Evolutionary conservation across 2,113 vertebrate genomes (phyloP).

Genomic region (Proteles cristata): DNA sequence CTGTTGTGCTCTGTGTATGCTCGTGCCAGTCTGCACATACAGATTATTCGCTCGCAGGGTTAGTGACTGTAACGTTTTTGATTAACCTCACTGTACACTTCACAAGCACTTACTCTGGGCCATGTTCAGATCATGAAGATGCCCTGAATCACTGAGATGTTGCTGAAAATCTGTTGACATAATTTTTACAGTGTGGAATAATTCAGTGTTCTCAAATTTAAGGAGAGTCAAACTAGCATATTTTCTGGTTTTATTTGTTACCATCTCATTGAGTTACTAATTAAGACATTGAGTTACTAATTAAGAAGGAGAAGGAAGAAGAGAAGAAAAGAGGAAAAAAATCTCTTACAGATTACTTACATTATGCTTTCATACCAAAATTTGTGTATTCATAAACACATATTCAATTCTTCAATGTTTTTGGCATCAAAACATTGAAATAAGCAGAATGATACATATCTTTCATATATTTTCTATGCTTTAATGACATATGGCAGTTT

Average conservation of each 20-base stretch:
- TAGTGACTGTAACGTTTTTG: slow-evolving; percentile 62
- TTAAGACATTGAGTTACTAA: background rate
- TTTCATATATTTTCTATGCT: slow-evolving; percentile 32
- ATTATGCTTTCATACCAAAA: background rate
- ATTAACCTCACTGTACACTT: slow-evolving; percentile 69
- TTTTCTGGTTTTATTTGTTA: slow-evolving; percentile 26
- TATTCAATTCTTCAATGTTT: background rate
- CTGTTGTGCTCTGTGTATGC: slow-evolving; percentile 32
- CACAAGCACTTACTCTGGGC: slow-evolving; percentile 41
- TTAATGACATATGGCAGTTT: slow-evolving; percentile 44
- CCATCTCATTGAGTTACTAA: background rate
- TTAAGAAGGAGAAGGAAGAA: background rate
- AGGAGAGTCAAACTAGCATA: background rate
- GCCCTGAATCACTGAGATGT: slow-evolving; percentile 19
- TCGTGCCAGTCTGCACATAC: background rate
- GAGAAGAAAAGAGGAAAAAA: background rate
- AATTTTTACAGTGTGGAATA: slow-evolving; percentile 48
- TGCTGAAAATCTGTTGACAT: slow-evolving; percentile 45
- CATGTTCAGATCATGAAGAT: slow-evolving; percentile 56
- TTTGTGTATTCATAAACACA: background rate
- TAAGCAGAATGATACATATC: background rate
- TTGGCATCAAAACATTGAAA: background rate
- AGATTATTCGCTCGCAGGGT: background rate
- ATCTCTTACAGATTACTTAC: background rate
- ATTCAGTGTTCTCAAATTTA: slow-evolving; percentile 46